These are phyloP conservation scores for Lanistes nyassanus DNA, from an alignment of 1,140 invertebrate genomes.

Conservation along the genomic window DNA sequence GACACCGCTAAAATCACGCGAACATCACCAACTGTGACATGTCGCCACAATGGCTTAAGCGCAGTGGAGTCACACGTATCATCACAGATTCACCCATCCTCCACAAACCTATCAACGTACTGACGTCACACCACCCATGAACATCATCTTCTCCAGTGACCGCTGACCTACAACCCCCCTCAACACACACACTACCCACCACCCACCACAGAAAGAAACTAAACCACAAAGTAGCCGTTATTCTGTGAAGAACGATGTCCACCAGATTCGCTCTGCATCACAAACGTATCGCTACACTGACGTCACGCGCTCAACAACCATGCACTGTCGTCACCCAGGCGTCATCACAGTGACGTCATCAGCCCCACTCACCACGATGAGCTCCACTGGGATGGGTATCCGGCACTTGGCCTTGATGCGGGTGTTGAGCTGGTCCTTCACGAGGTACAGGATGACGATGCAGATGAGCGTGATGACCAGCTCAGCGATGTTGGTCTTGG, in stretches of 20 bases:
- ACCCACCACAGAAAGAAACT: neutral
- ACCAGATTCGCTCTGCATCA: no score
- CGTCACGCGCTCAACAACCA: neutral
- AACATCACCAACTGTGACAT: no score
- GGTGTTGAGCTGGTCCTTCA: constrained; percentile 73
- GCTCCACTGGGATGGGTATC: constrained; percentile 57
- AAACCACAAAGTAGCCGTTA: no score
- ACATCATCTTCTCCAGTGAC: no score
- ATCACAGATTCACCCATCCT: no score
- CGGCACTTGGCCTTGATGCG: constrained; percentile 66
- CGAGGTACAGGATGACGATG: constrained; percentile 78
- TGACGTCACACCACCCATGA: no score
- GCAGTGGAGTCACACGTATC: no score
- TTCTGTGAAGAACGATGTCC: no score
- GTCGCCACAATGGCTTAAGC: no score
- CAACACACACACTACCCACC: neutral
- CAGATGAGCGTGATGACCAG: constrained; percentile 78
- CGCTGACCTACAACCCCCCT: no score
- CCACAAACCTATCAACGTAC: no score
- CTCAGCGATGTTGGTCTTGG: constrained; percentile 63
- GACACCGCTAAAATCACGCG: no score
- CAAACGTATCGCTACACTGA: neutral
- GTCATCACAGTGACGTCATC: neutral
- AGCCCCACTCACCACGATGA: constrained; percentile 52
- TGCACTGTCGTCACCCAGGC: neutral